Evolutionary conservation across 1,140 invertebrate genomes (phyloP).

Genomic region (Halyomorpha halys): DNA sequence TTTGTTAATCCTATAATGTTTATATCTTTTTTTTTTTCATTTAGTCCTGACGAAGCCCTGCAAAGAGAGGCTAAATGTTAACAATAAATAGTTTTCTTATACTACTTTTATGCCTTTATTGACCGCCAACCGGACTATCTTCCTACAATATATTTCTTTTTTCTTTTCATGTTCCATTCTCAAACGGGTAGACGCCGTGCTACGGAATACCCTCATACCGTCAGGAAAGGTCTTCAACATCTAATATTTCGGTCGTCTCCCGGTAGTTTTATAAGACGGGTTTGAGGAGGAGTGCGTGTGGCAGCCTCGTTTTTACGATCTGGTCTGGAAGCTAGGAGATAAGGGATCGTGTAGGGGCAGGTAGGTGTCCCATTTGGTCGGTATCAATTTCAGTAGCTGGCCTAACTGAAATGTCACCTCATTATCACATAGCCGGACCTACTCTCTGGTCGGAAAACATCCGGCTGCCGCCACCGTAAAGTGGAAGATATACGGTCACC

Average conservation of each 20-base stretch:
- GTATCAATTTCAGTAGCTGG: slow-evolving; percentile 20
- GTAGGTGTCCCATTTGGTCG: slow-evolving; percentile 11
- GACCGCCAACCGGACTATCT: too few species aligned
- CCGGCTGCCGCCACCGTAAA: neutral
- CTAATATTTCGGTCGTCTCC: neutral
- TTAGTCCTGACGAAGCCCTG: too few species aligned
- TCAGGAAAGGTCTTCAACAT: neutral
- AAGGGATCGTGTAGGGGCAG: slow-evolving; percentile 15
- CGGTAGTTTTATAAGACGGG: neutral
- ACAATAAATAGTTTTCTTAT: too few species aligned
- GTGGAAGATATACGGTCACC: neutral
- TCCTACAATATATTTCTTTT: too few species aligned
- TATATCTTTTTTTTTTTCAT: too few species aligned
- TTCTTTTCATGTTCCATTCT: too few species aligned
- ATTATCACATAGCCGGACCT: slow-evolving; percentile 8
- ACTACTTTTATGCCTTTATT: too few species aligned
- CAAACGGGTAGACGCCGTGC: neutral
- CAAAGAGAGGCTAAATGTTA: too few species aligned
- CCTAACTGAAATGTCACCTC: slow-evolving; percentile 20
- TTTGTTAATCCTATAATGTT: too few species aligned
- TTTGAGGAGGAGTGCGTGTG: neutral
- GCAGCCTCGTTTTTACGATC: neutral
- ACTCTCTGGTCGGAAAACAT: slow-evolving; percentile 12
- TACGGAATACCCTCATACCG: neutral
- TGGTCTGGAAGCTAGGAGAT: slow-evolving; percentile 2